phyloP scores from a whole-genome alignment of 2,888 invertebrate genomes.

The Pharmacophagus antenor region DNA sequence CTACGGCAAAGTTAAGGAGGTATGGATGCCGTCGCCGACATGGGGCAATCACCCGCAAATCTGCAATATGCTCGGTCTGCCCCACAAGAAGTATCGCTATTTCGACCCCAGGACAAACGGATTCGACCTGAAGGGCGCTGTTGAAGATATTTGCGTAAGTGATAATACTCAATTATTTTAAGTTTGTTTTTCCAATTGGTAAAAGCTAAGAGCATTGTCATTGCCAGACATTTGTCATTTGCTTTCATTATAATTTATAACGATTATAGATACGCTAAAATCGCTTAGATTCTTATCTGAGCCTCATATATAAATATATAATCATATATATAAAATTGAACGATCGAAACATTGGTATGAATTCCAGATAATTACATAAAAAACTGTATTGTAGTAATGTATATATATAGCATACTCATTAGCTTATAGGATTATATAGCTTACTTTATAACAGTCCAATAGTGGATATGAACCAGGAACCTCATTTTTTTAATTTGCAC shows the following conservation, averaged over 20 bases:
- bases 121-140: conserved; percentile 93
- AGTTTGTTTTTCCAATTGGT: not conserved
- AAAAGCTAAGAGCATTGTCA: not conserved
- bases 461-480: too few species aligned
- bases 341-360: too few species aligned
- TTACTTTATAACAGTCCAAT: too few species aligned
- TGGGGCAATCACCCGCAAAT: conserved; percentile 99
- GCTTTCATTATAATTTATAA: not conserved
- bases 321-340: too few species aligned
- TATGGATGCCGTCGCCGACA: conserved; percentile 95
- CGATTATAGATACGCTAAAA: too few species aligned
- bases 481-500: too few species aligned
- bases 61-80: conserved; percentile 92
- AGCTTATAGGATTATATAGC: too few species aligned
- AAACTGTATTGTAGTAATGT: too few species aligned
- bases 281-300: too few species aligned
- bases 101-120: conserved; percentile 96
- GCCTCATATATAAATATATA: too few species aligned
- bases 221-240: not conserved
- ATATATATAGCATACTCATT: too few species aligned
- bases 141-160: conserved; percentile 93
- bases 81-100: conserved; percentile 94
- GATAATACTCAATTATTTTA: not conserved
- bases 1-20: conserved; percentile 88
- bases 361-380: too few species aligned